phyloP scores from a whole-genome alignment of 2,888 invertebrate species.

The Augiades crinisus region DNA sequence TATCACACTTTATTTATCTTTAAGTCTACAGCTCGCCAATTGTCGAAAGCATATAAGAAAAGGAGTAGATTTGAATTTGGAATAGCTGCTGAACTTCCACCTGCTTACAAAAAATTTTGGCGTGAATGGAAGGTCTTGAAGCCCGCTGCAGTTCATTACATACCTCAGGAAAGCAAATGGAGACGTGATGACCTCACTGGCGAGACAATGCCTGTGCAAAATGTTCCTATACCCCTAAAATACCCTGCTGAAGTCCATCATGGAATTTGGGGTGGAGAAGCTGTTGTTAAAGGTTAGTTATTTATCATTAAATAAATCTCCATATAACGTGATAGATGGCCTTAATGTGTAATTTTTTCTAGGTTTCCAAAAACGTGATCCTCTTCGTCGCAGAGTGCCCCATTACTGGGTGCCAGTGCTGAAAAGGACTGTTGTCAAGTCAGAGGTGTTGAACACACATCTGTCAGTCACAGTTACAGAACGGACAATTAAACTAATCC shows the following conservation, averaged over 20 bases:
- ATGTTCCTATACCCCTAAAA: conserved; percentile 87
- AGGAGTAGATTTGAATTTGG: conserved; percentile 83
- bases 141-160: conserved; percentile 84
- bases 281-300: conserved; percentile 87
- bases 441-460: conserved; percentile 93
- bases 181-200: conserved; percentile 87
- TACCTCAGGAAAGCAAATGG: conserved; percentile 88
- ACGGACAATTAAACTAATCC: conserved; percentile 91
- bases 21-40: conserved; percentile 71
- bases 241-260: conserved; percentile 90
- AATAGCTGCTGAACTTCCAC: conserved; percentile 86
- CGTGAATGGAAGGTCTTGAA: conserved; percentile 89
- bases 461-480: conserved; percentile 92
- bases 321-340: too few relatives aligned
- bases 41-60: conserved; percentile 75
- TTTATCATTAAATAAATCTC: too few relatives aligned
- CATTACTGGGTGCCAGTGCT: conserved; percentile 94
- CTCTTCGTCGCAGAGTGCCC: conserved; percentile 84
- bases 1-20: conserved; percentile 37
- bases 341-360: conserved; percentile 17
- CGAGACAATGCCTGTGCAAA: conserved; percentile 87
- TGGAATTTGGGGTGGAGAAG: conserved; percentile 99
- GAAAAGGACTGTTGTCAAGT: conserved; percentile 90
- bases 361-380: conserved; percentile 86
- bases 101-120: conserved; percentile 93